Evolutionary conservation across 2,797 vertebrate genomes (phyloP), one percentile per base, ranked within the genome.

Genomic region (Bovichtus variegatus): DNA sequence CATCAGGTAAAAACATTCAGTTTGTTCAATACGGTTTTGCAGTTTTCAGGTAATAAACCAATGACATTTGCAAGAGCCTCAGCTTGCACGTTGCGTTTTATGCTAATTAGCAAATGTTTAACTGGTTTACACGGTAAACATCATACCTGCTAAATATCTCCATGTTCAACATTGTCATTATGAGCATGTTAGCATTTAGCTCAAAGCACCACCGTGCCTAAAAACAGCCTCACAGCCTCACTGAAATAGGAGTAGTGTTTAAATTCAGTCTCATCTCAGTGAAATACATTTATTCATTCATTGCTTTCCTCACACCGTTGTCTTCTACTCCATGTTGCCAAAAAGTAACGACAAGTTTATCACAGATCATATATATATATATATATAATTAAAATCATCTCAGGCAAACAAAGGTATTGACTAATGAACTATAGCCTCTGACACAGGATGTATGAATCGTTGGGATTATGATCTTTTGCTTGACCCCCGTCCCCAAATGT

Each of bases 391-490:
- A 1, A 60, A 2, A 4, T 10, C 1, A 16, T 61, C 21, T 31
- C 16, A 47, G 50, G 11, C 6, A 40, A 29, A 2, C 10, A 10
- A 31, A 54, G 50, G 27, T 34, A 25, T 12, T 11, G 3, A 63
- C 41, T 13, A 11, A 50, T 61, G 38, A 62, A 2, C 64, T 25
- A 11, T 5, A 19, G 62, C 50, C 15, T 62, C 59, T 27, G 19
- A 36, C 13, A 3, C 12, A 25, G 44, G 58, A 41, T 23, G 18
- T 16, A 27, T 58, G 15, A 44, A 54, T 38, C 11, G 3, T 11
- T 63, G 3, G 36, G 59, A 69, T 74, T 41, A 9, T n/a, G 5
- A 78, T 67, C 25, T 64, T 54, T 43, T 72, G 4, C 19, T 5
- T 25, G 21, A 60, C 31, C 9, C 2, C 31, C n/a, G 8, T 60